A percentile compares a stretch with the other conserved stretches of the same genome.
Conservation (phyloP, 2,888 invertebrate genomes). For the Tiphia femorata region DNA sequence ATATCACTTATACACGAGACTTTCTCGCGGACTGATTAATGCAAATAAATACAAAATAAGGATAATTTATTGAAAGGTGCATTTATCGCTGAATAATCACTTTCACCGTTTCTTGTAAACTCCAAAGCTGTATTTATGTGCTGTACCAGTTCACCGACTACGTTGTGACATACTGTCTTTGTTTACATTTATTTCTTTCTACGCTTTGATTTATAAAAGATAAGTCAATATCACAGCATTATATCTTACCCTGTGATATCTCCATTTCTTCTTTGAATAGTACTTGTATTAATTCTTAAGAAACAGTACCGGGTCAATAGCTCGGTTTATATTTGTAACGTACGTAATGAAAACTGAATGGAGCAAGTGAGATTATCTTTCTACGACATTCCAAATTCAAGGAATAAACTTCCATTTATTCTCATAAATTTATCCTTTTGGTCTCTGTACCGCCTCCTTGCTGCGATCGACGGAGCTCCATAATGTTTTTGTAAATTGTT, state of each 20-base stretch:
- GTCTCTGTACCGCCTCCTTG: conserved; percentile 30
- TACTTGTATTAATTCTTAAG: too few species aligned
- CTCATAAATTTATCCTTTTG: neutral
- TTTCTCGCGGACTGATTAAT: conserved; percentile 53
- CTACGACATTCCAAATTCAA: conserved; percentile 32
- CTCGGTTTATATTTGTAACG: conserved; percentile 28
- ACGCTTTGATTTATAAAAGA: conserved; percentile 38
- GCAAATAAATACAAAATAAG: conserved; percentile 41
- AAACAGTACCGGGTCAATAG: conserved; percentile 25
- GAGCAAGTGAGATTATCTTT: conserved; percentile 30
- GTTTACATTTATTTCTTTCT: conserved; percentile 39
- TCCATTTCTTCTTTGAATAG: conserved; percentile 35
- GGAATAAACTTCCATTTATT: neutral
- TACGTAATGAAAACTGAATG: conserved; percentile 10
- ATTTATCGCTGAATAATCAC: conserved; percentile 27
- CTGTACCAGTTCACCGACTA: conserved; percentile 22
- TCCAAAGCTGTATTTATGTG: conserved; percentile 21
- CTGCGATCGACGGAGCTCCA: conserved; percentile 26
- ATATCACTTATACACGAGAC: conserved; percentile 54
- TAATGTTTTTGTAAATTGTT: conserved; percentile 54
- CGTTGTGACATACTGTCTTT: conserved; percentile 40
- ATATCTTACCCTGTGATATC: conserved; percentile 62
- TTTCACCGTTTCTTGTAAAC: conserved; percentile 22
- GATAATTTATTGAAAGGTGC: conserved; percentile 36
- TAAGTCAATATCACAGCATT: conserved; percentile 57